Base-by-base conservation (phyloP, 1,140 invertebrate species). In the Drosophila watanabei region DNA sequence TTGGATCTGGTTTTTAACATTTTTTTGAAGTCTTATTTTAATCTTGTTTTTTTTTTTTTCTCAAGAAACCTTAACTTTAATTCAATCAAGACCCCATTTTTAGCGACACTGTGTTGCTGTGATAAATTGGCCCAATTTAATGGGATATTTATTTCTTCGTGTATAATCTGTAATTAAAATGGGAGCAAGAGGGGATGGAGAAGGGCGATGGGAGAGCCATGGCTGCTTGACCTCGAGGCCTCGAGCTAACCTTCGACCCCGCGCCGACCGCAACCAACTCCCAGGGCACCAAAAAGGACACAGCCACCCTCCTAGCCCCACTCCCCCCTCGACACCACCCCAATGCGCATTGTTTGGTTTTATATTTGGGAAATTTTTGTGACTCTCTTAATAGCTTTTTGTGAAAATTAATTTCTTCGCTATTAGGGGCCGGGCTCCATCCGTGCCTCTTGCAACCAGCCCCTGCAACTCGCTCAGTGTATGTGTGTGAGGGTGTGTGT, bases 301-400 rank as follows among this genome's bases (percentile, higher is more conserved):
- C 28, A 24, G 49, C 9, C 13, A 20, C 24, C 9, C 35, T 24
- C 14, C 14, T 30, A 28, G 6, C 14, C 14, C 13, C 20, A 54
- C 32, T 8, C 54, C 4, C 24, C 3, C 18, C 14, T 5, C 16
- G 18, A 9, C 33, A 10, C 32, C 35, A n/a, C 11, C 30, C 3
- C 80, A 70, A 79, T 89, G 78, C 69, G 69, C 81, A 89, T 88
- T 88, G 84, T 88, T 88, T 88, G 85, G 84, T 88, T 88, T 89
- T 89, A 84, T 89, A 89, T 88, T 88, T 84, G 80, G 80, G 75
- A 83, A 80, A 88, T 88, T 88, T 89, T 89, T 88, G 85, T 85
- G 85, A 88, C 85, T 88, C 85, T 84, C 85, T 89, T 88, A 88
- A 88, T 88, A 85, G 85, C 78, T 85, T 88, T 88, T 85, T 89